Evolutionary conservation across 2,113 vertebrate species (phyloP).

Genomic region (Lagenorhynchus albirostris): DNA sequence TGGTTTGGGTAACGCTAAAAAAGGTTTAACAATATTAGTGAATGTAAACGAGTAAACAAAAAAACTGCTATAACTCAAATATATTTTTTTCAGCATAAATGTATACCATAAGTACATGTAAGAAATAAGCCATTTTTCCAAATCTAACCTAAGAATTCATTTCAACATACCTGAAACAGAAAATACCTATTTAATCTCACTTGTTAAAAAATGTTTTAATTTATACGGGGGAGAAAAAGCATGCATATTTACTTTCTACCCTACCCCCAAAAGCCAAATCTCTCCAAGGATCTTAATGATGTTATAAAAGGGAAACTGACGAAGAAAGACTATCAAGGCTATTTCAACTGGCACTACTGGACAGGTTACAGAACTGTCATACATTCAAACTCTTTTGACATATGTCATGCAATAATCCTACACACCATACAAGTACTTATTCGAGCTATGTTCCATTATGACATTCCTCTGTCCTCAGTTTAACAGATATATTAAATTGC

Average conservation of each 20-base stretch:
- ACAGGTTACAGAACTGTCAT: not conserved
- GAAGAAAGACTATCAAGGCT: not conserved
- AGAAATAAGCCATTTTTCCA: not conserved
- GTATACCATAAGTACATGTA: not conserved
- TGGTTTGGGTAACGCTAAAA: not conserved
- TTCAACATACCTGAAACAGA: constrained; percentile 15
- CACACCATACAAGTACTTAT: not conserved
- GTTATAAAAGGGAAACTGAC: not conserved
- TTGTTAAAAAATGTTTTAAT: not conserved
- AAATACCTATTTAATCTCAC: not conserved
- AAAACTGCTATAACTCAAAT: not conserved
- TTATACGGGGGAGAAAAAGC: not conserved
- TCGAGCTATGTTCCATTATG: not conserved
- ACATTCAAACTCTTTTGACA: not conserved
- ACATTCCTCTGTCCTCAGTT: not conserved
- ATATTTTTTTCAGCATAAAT: constrained; percentile 25
- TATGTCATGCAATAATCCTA: not conserved
- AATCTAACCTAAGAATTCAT: constrained; percentile 30
- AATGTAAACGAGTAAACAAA: constrained; percentile 23
- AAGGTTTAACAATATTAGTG: not conserved
- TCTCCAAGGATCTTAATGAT: not conserved
- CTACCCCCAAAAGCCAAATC: not conserved
- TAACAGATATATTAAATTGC: constrained; percentile 10
- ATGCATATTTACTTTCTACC: not conserved
- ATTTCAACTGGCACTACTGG: not conserved